A percentile compares a stretch with the other conserved stretches of the same genome.
These are phyloP conservation scores for Pristionchus maxplancki DNA, from an alignment of 2,888 invertebrate species.

Conservation along the genomic window DNA sequence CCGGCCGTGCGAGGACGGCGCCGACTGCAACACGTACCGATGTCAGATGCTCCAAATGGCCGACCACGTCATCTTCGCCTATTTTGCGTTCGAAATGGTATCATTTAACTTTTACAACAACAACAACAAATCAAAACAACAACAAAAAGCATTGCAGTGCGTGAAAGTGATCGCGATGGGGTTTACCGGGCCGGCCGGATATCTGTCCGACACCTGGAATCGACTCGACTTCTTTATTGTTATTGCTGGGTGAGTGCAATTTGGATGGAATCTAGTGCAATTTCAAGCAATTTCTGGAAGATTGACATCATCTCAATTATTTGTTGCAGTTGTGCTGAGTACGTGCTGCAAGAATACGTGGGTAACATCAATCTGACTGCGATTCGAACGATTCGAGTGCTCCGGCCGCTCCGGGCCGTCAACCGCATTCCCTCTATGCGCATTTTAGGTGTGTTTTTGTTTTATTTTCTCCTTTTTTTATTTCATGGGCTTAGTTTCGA, in stretches of 20 bases:
- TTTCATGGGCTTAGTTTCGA: neutral
- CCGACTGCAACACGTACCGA: slow-evolving; percentile 83
- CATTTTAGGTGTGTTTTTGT: slow-evolving; percentile 68
- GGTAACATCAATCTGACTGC: slow-evolving; percentile 97
- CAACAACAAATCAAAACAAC: neutral
- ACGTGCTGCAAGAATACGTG: slow-evolving; percentile 88
- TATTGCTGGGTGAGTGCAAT: slow-evolving; percentile 87
- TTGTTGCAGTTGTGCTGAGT: slow-evolving; percentile 79
- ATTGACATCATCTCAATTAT: neutral
- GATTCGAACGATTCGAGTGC: slow-evolving; percentile 96
- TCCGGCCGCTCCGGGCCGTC: slow-evolving; percentile 96
- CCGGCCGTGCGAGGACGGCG: slow-evolving; percentile 94
- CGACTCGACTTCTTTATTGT: slow-evolving; percentile 98
- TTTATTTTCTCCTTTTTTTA: neutral
- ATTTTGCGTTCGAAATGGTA: slow-evolving; percentile 94
- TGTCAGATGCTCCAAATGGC: slow-evolving; percentile 86
- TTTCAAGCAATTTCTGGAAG: neutral
- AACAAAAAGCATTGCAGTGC: slow-evolving; percentile 77
- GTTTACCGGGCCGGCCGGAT: slow-evolving; percentile 90
- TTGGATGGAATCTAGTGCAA: no score
- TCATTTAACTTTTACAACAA: neutral
- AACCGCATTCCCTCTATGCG: slow-evolving; percentile 96
- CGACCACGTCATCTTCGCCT: slow-evolving; percentile 97
- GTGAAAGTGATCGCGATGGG: slow-evolving; percentile 99
- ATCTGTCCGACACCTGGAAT: slow-evolving; percentile 99